phyloP scores from a whole-genome alignment of 2,888 invertebrate genomes.

The Synergus itoensis region DNA sequence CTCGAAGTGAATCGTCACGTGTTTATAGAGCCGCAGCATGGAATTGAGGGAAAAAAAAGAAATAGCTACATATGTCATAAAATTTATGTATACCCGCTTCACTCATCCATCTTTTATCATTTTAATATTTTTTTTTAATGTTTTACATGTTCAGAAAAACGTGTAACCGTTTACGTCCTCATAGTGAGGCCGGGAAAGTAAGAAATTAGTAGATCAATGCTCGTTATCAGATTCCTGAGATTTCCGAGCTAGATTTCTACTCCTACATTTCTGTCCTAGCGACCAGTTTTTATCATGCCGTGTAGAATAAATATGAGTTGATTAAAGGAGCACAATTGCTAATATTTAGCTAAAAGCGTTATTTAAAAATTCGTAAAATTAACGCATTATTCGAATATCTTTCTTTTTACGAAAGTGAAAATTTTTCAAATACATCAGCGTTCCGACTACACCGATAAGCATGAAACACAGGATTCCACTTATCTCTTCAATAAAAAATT shows the following conservation, averaged over 20 bases:
- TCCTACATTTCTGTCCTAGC: constrained; percentile 19
- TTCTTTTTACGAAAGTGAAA: too few relatives aligned
- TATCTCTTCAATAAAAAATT: too few relatives aligned
- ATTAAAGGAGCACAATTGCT: neutral
- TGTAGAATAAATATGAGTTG: neutral
- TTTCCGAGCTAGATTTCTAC: constrained; percentile 24
- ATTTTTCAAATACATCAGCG: too few relatives aligned
- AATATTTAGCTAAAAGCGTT: neutral
- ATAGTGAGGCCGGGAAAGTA: constrained; percentile 17
- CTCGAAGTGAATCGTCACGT: constrained; percentile 31
- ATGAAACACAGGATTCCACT: too few relatives aligned
- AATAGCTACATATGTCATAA: constrained; percentile 5
- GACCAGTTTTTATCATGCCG: neutral
- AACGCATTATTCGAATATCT: too few relatives aligned
- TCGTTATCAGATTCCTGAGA: constrained; percentile 33
- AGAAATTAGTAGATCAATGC: constrained; percentile 33
- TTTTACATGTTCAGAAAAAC: neutral
- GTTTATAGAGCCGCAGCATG: neutral
- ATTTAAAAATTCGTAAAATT: too few relatives aligned
- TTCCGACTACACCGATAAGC: too few relatives aligned
- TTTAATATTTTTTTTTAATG: constrained; percentile 10
- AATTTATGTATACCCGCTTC: neutral
- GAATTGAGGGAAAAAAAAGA: constrained; percentile 5
- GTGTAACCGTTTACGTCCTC: constrained; percentile 6
- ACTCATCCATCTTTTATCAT: constrained; percentile 30